Evolutionary conservation across 1,140 invertebrate genomes (phyloP).

Genomic region (Micrasema longulum): DNA sequence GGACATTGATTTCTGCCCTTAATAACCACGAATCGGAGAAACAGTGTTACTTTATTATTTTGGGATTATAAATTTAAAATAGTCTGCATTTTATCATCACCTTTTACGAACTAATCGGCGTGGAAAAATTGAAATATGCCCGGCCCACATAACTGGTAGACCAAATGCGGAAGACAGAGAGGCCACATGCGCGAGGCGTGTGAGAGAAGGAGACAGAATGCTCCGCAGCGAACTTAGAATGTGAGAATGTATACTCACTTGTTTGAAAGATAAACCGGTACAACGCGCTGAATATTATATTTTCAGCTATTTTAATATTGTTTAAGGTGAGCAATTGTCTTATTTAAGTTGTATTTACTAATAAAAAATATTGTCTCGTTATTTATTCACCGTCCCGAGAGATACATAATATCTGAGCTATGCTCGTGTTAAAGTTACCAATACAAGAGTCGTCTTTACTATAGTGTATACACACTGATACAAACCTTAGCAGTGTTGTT

Average conservation of each 20-base stretch:
- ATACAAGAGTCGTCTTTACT: too few species aligned
- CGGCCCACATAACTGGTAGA: slow-evolving; percentile 34
- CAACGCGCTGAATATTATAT: slow-evolving; percentile 19
- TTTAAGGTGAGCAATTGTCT: slow-evolving; percentile 8
- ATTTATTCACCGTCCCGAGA: not conserved
- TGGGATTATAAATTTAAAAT: slow-evolving; percentile 11
- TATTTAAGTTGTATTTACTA: not conserved
- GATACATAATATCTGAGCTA: too few species aligned
- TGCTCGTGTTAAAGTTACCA: too few species aligned
- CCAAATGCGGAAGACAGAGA: slow-evolving; percentile 22
- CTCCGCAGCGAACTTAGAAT: slow-evolving; percentile 24
- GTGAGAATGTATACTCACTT: not conserved
- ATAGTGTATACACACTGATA: slow-evolving; percentile 8
- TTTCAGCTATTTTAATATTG: slow-evolving; percentile 23
- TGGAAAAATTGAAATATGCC: slow-evolving; percentile 41
- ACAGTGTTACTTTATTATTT: not conserved
- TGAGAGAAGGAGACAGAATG: slow-evolving; percentile 1
- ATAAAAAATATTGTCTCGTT: not conserved
- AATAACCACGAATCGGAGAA: too few species aligned
- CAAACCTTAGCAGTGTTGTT: slow-evolving; percentile 8
- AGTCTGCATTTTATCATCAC: slow-evolving; percentile 4
- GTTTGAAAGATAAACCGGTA: slow-evolving; percentile 37
- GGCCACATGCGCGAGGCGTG: not conserved
- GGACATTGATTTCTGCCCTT: too few species aligned
- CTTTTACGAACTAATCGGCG: slow-evolving; percentile 33